Percentiles rank a stretch among this genome's conserved stretches.
Evolutionary conservation across 2,888 invertebrate species (phyloP).

Genomic region (Electrophaes corylata): DNA sequence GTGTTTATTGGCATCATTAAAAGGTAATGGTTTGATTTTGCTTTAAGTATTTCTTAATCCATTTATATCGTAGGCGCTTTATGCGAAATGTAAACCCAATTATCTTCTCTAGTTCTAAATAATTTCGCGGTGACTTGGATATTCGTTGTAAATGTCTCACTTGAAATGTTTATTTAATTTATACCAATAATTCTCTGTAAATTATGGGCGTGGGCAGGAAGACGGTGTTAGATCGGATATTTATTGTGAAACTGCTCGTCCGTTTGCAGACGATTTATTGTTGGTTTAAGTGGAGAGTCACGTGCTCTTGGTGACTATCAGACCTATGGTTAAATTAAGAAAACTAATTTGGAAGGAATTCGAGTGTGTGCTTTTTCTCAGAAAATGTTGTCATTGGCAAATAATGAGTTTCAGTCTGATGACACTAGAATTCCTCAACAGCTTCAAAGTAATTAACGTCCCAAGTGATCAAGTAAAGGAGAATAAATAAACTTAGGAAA

Average conservation of each 20-base stretch:
- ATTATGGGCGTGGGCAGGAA: conserved; percentile 79
- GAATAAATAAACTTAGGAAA: not conserved
- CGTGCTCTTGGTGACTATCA: conserved; percentile 48
- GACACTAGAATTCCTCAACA: conserved; percentile 6
- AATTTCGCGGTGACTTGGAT: conserved; percentile 66
- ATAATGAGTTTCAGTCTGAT: conserved; percentile 17
- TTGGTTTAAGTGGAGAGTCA: conserved; percentile 48
- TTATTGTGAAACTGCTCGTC: conserved; percentile 74
- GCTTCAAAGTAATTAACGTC: conserved; percentile 1
- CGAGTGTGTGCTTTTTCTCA: conserved; percentile 21
- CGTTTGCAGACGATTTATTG: conserved; percentile 73
- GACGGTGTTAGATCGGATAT: conserved; percentile 79
- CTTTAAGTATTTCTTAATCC: conserved; percentile 38
- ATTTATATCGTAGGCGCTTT: conserved; percentile 23
- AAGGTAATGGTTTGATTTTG: conserved; percentile 39
- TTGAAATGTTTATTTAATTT: conserved; percentile 81
- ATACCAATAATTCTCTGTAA: conserved; percentile 78
- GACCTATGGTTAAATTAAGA: conserved; percentile 37
- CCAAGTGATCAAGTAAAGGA: not conserved
- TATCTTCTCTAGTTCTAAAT: conserved; percentile 51
- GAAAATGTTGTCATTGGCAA: conserved; percentile 18
- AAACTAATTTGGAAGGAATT: conserved; percentile 37
- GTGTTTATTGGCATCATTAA: conserved; percentile 49
- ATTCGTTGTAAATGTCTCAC: conserved; percentile 73
- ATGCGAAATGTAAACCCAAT: conserved; percentile 49